These are phyloP conservation scores for Diadema setosum DNA, from an alignment of 35 echinoderm and acorn worm species.

Conservation along the genomic window DNA sequence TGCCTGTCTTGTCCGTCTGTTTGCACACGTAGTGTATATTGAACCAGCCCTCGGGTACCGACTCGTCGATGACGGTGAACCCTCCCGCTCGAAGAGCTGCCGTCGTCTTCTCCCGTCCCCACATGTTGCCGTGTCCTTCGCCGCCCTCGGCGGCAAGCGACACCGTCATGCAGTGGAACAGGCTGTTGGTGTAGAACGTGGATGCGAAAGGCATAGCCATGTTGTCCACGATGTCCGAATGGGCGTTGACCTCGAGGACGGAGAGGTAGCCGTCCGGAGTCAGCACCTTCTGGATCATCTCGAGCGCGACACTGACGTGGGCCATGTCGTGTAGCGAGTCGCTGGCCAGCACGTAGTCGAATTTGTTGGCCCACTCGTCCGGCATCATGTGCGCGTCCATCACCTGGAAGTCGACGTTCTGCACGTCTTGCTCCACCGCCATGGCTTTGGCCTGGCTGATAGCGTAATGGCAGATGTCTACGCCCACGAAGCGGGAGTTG, in stretches of 20 bases:
- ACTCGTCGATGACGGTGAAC: conserved; percentile 38
- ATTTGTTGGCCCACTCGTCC: conserved; percentile 58
- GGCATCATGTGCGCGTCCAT: conserved; percentile 87
- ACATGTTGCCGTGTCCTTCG: conserved; percentile 88
- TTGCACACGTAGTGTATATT: conserved; percentile 91
- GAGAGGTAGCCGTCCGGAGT: conserved; percentile 59
- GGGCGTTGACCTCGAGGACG: conserved; percentile 89
- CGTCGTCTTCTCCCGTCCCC: conserved; percentile 63
- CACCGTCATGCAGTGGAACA: conserved; percentile 97
- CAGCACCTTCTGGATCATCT: conserved; percentile 53
- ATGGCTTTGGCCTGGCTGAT: conserved; percentile 36
- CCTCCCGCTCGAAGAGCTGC: conserved; percentile 44
- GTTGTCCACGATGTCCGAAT: conserved; percentile 72
- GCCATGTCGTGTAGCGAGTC: conserved; percentile 98
- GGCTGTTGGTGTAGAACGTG: conserved; percentile 91
- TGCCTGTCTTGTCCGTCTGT: not conserved
- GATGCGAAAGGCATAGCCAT: conserved; percentile 87
- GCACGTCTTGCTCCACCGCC: not conserved
- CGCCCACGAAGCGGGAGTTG: conserved; percentile 61
- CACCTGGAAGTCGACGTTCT: conserved; percentile 66
- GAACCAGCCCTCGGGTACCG: conserved; percentile 71
- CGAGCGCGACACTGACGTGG: conserved; percentile 54
- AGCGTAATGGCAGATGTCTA: conserved; percentile 65
- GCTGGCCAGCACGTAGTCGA: conserved; percentile 72
- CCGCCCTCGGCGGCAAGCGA: conserved; percentile 56